These are phyloP conservation scores for Blastobasis lacticolella DNA, from an alignment of 2,888 invertebrate species.

Conservation along the genomic window DNA sequence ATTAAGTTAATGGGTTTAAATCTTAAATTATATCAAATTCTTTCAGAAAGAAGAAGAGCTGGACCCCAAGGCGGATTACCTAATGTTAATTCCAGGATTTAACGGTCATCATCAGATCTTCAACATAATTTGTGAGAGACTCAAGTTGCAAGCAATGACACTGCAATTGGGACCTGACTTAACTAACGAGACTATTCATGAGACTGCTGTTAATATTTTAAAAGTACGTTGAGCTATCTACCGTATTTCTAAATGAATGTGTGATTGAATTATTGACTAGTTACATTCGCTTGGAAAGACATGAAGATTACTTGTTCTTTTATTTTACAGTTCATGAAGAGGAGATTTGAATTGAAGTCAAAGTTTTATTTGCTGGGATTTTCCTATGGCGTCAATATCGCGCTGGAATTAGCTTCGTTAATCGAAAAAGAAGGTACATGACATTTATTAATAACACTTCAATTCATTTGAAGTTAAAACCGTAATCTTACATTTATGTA, in stretches of 20 bases:
- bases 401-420: conserved; percentile 39
- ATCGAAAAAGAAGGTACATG: conserved; percentile 43
- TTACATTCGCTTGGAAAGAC: too few species aligned
- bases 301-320: not conserved
- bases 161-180: conserved; percentile 33
- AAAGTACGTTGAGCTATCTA: conserved; percentile 21
- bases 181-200: conserved; percentile 26
- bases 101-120: conserved; percentile 38
- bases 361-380: conserved; percentile 22
- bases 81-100: conserved; percentile 43
- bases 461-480: not conserved
- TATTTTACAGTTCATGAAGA: conserved; percentile 18
- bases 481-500: too few species aligned
- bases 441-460: not conserved
- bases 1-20: too few species aligned
- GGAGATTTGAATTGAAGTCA: conserved; percentile 17
- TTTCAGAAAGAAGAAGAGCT: conserved; percentile 27
- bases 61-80: conserved; percentile 23
- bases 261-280: too few species aligned
- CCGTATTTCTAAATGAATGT: not conserved
- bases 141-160: conserved; percentile 33
- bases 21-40: not conserved
- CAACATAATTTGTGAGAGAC: conserved; percentile 24
- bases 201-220: conserved; percentile 28
- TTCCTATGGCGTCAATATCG: conserved; percentile 29